Base-by-base conservation (phyloP, 2,888 invertebrate genomes). In the Orchestes rusci region DNA sequence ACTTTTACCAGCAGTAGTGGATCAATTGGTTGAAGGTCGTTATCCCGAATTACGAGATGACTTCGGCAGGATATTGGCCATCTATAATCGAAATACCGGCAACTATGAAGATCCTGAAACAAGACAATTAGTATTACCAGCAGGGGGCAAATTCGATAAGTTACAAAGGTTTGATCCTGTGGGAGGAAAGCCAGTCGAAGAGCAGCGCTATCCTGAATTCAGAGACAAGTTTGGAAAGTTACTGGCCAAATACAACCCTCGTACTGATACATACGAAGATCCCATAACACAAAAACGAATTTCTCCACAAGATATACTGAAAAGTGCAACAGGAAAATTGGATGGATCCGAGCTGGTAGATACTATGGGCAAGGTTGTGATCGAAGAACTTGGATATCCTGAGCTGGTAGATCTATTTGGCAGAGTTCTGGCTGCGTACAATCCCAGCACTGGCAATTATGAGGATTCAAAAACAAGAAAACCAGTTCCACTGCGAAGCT, bases 81-180 rank as follows among this genome's bases (percentile, higher is more conserved):
- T 16, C 18, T 34, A 34, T 16, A 29, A 41, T 35, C 27, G 33
- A 12, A 17, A 16, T 16, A 42, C 39, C 8, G 38, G 38, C 4
- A 15, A 35, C 7, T 33, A 33, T 33, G 33, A 33, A 15, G 33
- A 33, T 33, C 33, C 16, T 33, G 5, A 33, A 5, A 4, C 4
- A 7, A 13, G 3, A 15, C 33, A 33, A 7, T 7, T 16, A 16
- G 16, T 16, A 16, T n/a, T n/a, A n/a, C n/a, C n/a, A n/a, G 8
- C 31, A 10, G 23, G 23, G 5, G 23, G 23, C 10, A n/a, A n/a
- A n/a, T n/a, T n/a, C n/a, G n/a, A n/a, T n/a, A n/a, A n/a, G n/a
- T n/a, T n/a, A n/a, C 8, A 4, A 4, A 30, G 7, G 12, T 30
- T 30, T 30, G 30, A 30, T 12, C 30, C 30, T 8, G 30, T 30